Evolutionary conservation across 2,797 vertebrate genomes (phyloP).

Genomic region (Pangasius macronema): DNA sequence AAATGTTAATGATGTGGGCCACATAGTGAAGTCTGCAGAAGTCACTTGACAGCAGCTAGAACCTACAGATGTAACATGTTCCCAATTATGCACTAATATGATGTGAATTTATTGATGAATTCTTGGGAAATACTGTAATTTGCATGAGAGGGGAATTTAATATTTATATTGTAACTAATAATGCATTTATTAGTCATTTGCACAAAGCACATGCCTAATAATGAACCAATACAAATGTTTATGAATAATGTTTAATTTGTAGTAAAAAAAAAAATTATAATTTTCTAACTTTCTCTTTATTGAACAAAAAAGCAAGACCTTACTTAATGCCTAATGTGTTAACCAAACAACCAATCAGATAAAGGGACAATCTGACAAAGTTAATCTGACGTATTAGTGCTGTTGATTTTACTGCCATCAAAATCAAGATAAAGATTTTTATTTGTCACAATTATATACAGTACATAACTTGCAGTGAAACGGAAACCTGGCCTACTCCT

Average conservation of each 20-base stretch:
- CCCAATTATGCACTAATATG: neutral
- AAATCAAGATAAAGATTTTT: too few relatives aligned
- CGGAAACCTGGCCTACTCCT: too few relatives aligned
- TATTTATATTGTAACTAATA: neutral
- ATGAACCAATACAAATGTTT: too few relatives aligned
- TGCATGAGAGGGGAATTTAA: neutral
- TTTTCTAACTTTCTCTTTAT: neutral
- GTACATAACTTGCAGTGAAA: too few relatives aligned
- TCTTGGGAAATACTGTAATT: neutral
- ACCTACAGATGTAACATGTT: neutral
- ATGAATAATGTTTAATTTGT: neutral
- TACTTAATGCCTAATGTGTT: neutral
- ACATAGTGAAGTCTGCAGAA: neutral
- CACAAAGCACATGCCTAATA: neutral
- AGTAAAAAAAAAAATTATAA: neutral
- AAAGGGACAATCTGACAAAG: neutral
- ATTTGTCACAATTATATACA: too few relatives aligned
- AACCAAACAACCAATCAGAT: neutral
- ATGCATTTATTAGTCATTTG: neutral
- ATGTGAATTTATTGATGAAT: neutral
- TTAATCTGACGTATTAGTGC: neutral
- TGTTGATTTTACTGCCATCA: neutral
- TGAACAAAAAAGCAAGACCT: neutral
- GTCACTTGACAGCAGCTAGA: neutral
- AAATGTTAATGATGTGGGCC: neutral